phyloP scores from a whole-genome alignment of 1,140 invertebrate species.

The Drosophila micromelanica region DNA sequence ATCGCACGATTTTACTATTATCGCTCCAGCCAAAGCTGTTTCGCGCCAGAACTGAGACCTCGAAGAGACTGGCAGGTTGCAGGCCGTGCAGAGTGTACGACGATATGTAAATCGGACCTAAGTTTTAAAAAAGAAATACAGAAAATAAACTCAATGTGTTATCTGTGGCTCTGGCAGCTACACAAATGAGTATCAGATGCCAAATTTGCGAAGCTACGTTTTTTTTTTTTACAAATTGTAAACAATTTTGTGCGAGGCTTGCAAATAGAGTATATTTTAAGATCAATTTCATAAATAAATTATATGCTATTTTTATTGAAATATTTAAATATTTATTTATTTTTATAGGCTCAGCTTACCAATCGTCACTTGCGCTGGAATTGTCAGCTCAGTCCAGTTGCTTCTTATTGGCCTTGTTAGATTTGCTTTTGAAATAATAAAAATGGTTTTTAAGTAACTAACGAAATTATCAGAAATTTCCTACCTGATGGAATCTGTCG shows the following conservation, averaged over 20 bases:
- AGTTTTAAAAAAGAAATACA: not conserved
- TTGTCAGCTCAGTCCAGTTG: constrained; percentile 88
- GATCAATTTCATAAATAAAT: not conserved
- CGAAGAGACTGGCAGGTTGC: constrained; percentile 87
- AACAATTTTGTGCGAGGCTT: not conserved
- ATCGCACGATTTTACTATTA: constrained; percentile 87
- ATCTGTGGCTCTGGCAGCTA: no score
- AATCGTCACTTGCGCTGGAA: constrained; percentile 86
- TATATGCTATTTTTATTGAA: no score
- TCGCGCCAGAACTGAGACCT: constrained; percentile 87
- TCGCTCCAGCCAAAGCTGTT: constrained; percentile 90
- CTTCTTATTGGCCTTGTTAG: constrained; percentile 40
- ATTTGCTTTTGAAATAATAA: constrained; percentile 31
- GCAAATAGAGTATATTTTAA: not conserved
- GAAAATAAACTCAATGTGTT: constrained; percentile 1
- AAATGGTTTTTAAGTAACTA: no score
- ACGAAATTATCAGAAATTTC: not conserved
- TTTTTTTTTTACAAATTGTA: not conserved
- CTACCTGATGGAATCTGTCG: constrained; percentile 82
- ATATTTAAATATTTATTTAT: not conserved
- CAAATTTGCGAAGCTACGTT: not conserved
- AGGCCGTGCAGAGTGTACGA: constrained; percentile 88
- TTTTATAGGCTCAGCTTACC: constrained; percentile 45
- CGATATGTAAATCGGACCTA: constrained; percentile 87
- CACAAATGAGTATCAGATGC: no score